These are phyloP conservation scores for Brevimyrus niger DNA, from an alignment of 2,113 vertebrate genomes.

Conservation along the genomic window DNA sequence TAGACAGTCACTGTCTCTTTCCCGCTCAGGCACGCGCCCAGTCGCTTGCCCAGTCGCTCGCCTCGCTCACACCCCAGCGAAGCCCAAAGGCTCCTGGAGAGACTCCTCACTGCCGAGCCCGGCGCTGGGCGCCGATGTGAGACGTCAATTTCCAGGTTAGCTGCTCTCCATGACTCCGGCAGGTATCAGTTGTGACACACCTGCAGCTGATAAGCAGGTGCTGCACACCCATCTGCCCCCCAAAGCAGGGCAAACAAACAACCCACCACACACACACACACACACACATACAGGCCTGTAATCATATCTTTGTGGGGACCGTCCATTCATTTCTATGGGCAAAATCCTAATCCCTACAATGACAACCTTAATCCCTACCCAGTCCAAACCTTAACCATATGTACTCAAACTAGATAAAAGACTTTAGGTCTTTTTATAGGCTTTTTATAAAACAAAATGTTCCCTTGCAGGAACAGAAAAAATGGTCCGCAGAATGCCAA, in stretches of 20 bases:
- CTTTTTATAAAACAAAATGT: neutral
- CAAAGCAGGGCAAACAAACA: neutral
- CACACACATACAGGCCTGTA: neutral
- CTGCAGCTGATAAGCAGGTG: conserved; percentile 68
- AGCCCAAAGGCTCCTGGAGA: conserved; percentile 16
- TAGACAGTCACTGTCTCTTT: neutral
- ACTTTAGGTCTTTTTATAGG: neutral
- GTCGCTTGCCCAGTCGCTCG: conserved; percentile 1
- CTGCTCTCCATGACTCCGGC: conserved; percentile 64
- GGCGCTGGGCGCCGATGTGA: conserved; percentile 64
- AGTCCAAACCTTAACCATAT: neutral
- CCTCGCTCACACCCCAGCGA: conserved; percentile 14
- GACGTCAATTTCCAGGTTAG: conserved; percentile 76
- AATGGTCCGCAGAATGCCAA: neutral
- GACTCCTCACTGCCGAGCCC: conserved; percentile 46
- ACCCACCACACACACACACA: conserved; percentile 36
- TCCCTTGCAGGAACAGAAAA: neutral
- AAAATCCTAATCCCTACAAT: neutral
- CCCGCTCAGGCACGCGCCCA: neutral
- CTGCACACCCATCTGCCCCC: conserved; percentile 55
- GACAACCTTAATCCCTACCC: neutral
- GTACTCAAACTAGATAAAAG: neutral
- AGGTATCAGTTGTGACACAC: conserved; percentile 71
- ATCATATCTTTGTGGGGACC: neutral
- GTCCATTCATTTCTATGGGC: neutral